Evolutionary conservation across 2,797 vertebrate species (phyloP).

Genomic region (Poeciliopsis paucimaculata): DNA sequence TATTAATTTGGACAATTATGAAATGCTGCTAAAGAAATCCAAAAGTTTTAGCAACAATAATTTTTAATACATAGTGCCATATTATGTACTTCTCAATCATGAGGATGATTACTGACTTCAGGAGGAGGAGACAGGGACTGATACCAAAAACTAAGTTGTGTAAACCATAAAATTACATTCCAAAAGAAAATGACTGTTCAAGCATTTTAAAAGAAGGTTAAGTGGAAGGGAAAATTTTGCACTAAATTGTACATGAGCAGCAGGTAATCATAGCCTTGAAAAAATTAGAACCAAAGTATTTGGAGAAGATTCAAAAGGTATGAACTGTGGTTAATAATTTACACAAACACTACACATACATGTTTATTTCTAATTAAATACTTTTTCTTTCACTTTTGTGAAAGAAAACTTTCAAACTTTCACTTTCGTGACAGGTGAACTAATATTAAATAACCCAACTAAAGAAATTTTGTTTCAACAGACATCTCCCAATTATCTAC

Average conservation of each 20-base stretch:
- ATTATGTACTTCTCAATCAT: not conserved
- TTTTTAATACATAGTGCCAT: too few species aligned
- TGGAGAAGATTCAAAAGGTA: not conserved
- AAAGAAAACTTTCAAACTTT: too few species aligned
- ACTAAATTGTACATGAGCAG: not conserved
- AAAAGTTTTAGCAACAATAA: too few species aligned
- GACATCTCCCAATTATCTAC: not conserved
- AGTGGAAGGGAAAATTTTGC: not conserved
- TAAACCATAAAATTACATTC: not conserved
- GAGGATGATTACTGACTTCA: not conserved
- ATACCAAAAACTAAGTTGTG: not conserved
- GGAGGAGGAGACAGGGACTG: not conserved
- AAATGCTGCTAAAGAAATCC: not conserved
- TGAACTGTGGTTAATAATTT: not conserved
- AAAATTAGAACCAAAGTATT: not conserved
- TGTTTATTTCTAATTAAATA: not conserved
- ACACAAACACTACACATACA: not conserved
- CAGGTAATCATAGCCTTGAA: not conserved
- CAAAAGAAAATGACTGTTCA: not conserved
- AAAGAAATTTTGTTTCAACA: not conserved
- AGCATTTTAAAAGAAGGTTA: not conserved
- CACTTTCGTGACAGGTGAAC: not conserved
- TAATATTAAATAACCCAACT: not conserved
- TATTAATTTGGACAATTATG: not conserved
- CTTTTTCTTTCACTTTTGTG: too few species aligned